Evolutionary conservation across 2,113 vertebrate genomes (phyloP), one percentile per base, ranked within the genome.

Genomic region (Cebus imitator): DNA sequence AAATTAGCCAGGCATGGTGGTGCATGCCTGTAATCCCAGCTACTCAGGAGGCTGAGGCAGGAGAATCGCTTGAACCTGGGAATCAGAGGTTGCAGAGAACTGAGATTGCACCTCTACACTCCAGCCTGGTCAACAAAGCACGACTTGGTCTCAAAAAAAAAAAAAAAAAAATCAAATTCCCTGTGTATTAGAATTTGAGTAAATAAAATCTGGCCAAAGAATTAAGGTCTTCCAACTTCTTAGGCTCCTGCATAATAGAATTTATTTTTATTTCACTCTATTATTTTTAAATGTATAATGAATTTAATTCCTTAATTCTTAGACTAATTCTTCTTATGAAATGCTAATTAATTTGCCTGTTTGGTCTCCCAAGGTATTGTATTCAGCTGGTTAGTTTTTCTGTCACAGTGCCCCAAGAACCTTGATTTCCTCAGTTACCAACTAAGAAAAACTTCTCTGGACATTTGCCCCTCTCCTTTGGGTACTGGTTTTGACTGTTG

Each of bases 241-340:
- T 85, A 76, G 18, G 58, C n/a, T 64, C 23, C 30, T 58, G 17
- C 61, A 13, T 85, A 94, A 32, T 48, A 78, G 55, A 83, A 91
- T 90, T 90, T 78, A 76, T 95, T 90, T 89, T 61, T 80, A 87
- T 66, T 90, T 68, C 27, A 50, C 43, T 92, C 85, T 90, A 32
- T 96, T 93, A 23, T 93, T 94, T 91, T n/a, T 21, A 84, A 45
- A 57, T 82, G 23, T 94, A 8, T 93, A 57, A 48, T n/a, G 30
- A 64, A 35, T 82, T 88, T 91, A 91, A 87, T 66, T 89, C 86
- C 90, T 73, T 64, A n/a, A 66, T 93, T 85, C 43, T 88, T 88
- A 35, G 0, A 89, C 8, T 80, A 45, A 35, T 90, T 96, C 23
- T 95, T 91, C 18, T 80, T 85, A 11, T 91, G 45, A 87, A 40